Base-by-base conservation (phyloP, 2,888 invertebrate species). In the Xylota segnis region DNA sequence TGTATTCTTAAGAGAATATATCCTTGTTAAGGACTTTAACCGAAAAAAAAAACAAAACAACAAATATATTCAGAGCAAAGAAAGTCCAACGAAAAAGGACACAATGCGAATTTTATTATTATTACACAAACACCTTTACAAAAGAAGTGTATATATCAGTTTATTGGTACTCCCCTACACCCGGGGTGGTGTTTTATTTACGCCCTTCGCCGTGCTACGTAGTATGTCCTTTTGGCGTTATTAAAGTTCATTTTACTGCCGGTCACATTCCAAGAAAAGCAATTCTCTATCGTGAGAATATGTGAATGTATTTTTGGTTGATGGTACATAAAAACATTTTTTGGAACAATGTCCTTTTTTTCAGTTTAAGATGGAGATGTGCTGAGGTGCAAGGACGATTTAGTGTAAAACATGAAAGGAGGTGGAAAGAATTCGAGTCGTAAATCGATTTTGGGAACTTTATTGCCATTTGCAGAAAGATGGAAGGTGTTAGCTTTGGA, bases 211-310 rank as follows among this genome's bases (percentile, higher is more conserved):
- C n/a, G 12, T 18, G 52, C 7, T 34, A 2, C 32, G 34, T 16
- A 16, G 56, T 43, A 16, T 54, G 66, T 56, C 70, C 56, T 56
- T 56, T 70, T 56, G 56, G 43, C 56, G 45, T 70, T 70, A 56
- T 70, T 70, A 56, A 70, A 70, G 68, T 43, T 70, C 43, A 56
- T 34, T 70, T 70, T 70, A 70, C 43, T 43, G 56, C 56, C 43
- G 56, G 70, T 43, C 70, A 56, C 70, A 56, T 54, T 56, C 29
- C 54, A 23, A 16, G n/a, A 14, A 14, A 66, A 66, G 27, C 52
- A 37, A 40, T 54, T 16, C 23, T 40, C 54, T 40, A 68, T 27
- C 37, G 66, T 66, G 52, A 37, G n/a, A 9, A 52, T 66, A 52
- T 47, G 47, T 16, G 56, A 47, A 47, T 16, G 45, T 18, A 4